These are phyloP conservation scores for Athripsodes cinereus DNA, from an alignment of 2,888 invertebrate species.

Conservation along the genomic window DNA sequence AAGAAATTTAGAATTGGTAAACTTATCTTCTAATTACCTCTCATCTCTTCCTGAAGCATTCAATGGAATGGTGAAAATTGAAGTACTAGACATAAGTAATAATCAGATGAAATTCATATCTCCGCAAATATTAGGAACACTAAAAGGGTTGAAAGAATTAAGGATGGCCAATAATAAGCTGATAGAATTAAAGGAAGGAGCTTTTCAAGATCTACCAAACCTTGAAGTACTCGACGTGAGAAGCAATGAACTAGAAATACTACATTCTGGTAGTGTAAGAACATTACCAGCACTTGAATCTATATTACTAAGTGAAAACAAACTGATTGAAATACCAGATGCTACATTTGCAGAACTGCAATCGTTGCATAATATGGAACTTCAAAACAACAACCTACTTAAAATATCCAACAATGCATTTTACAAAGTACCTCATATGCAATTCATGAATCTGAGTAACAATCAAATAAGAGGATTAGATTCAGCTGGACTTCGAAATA, in stretches of 20 bases:
- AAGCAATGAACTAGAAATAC: constrained; percentile 69
- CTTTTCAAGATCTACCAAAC: constrained; percentile 64
- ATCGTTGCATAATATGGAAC: constrained; percentile 64
- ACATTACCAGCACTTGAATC: constrained; percentile 63
- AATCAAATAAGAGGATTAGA: constrained; percentile 72
- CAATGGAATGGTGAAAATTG: constrained; percentile 60
- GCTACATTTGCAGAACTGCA: constrained; percentile 72
- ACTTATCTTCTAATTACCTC: constrained; percentile 73
- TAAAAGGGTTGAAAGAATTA: constrained; percentile 64
- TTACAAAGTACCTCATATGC: constrained; percentile 67
- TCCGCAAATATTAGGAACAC: constrained; percentile 61
- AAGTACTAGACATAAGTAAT: constrained; percentile 69
- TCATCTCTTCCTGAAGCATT: constrained; percentile 66
- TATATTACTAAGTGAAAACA: constrained; percentile 65
- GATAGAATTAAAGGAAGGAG: constrained; percentile 60
- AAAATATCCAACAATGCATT: constrained; percentile 71
- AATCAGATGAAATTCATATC: constrained; percentile 68
- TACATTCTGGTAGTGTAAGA: constrained; percentile 67
- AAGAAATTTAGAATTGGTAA: constrained; percentile 64
- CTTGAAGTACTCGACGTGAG: constrained; percentile 72
- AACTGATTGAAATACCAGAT: constrained; percentile 67
- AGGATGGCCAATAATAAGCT: constrained; percentile 71
- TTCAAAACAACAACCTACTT: constrained; percentile 73
- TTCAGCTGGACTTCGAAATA: constrained; percentile 64
- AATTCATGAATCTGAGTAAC: constrained; percentile 76